Percentiles rank a stretch among this genome's conserved stretches.
Conservation (phyloP, 2,113 vertebrate species). For the Gavialis gangeticus region DNA sequence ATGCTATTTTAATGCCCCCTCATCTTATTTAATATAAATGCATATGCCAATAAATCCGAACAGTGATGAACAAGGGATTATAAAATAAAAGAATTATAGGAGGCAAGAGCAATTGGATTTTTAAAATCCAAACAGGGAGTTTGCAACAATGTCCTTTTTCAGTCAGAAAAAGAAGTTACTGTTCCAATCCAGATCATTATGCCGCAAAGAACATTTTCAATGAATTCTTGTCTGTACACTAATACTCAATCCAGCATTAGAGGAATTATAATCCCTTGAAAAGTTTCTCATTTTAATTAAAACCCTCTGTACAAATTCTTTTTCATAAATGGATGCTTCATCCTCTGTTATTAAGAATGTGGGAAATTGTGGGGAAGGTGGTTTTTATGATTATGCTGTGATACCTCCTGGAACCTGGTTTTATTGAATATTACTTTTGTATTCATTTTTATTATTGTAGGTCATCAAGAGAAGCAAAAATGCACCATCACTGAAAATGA, state of each 20-base stretch:
- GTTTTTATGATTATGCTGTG: not conserved
- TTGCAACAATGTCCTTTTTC: not conserved
- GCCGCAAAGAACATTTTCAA: not conserved
- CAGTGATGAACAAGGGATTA: not conserved
- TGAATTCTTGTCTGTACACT: not conserved
- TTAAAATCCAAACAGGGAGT: not conserved
- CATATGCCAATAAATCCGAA: not conserved
- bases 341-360: not conserved
- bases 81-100: not conserved
- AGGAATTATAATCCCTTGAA: not conserved
- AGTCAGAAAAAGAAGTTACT: not conserved
- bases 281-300: not conserved
- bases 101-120: not conserved
- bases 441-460: conserved; percentile 57
- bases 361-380: not conserved
- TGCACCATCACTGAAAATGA: conserved; percentile 46
- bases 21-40: not conserved
- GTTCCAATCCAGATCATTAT: not conserved
- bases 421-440: conserved; percentile 54
- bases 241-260: not conserved
- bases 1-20: not conserved
- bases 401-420: conserved; percentile 6
- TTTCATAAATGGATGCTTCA: not conserved
- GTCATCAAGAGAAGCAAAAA: conserved; percentile 44
- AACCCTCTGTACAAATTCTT: not conserved